A percentile compares a stretch with the other conserved stretches of the same genome.
Conservation (phyloP, 2,888 invertebrate species). For the Drosophila macrospina region DNA sequence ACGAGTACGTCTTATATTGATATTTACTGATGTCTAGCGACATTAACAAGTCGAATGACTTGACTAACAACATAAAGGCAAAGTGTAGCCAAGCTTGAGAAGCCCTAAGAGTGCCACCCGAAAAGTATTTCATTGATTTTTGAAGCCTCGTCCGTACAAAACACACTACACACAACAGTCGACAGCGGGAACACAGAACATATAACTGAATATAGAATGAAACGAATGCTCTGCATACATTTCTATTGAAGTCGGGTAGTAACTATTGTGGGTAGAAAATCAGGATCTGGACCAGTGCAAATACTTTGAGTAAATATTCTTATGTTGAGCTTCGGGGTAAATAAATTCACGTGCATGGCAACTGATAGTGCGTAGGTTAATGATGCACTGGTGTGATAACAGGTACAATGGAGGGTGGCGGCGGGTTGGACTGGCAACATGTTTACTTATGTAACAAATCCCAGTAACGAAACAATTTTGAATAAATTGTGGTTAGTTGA, state of each 20-base stretch:
- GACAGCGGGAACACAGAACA: slow-evolving; percentile 28
- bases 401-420: slow-evolving; percentile 64
- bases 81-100: slow-evolving; percentile 76
- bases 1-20: slow-evolving; percentile 16
- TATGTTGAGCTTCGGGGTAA: slow-evolving; percentile 57
- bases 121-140: slow-evolving; percentile 85
- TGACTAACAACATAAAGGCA: slow-evolving; percentile 67
- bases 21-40: slow-evolving; percentile 50
- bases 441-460: slow-evolving; percentile 59
- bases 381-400: slow-evolving; percentile 74
- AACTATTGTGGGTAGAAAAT: slow-evolving; percentile 24
- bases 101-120: slow-evolving; percentile 83
- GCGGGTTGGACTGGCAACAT: slow-evolving; percentile 26
- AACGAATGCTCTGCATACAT: slow-evolving; percentile 49
- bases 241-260: slow-evolving; percentile 18
- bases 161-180: slow-evolving; percentile 39
- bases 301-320: slow-evolving; percentile 65
- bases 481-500: slow-evolving; percentile 48
- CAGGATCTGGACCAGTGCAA: slow-evolving; percentile 42
- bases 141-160: slow-evolving; percentile 79
- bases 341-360: slow-evolving; percentile 71
- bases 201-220: slow-evolving; percentile 40
- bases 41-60: slow-evolving; percentile 64
- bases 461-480: slow-evolving; percentile 31
- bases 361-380: slow-evolving; percentile 23